Conservation (phyloP, 1,140 invertebrate genomes). For the Triops longicaudatus region DNA sequence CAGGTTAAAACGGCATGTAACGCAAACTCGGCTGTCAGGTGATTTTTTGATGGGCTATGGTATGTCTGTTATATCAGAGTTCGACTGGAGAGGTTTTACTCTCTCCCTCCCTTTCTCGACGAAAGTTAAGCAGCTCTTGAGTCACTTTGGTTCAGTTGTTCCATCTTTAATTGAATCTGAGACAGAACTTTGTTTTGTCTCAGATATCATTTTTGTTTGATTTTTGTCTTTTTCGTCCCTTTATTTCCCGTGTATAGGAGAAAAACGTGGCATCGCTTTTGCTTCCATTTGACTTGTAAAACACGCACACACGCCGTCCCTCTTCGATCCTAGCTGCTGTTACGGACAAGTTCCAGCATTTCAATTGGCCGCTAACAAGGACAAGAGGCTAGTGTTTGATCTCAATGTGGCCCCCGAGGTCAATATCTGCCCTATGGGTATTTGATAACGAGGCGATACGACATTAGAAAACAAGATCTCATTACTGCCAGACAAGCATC, state of each 20-base stretch:
- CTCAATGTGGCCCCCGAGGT: slow-evolving; percentile 9
- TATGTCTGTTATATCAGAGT: too few species aligned
- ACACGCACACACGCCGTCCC: background rate
- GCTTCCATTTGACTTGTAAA: slow-evolving; percentile 12
- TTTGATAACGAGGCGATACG: slow-evolving; percentile 14
- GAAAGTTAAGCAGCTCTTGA: too few species aligned
- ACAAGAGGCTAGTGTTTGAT: slow-evolving; percentile 1
- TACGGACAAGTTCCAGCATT: background rate
- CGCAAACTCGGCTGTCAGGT: too few species aligned
- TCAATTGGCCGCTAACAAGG: slow-evolving; percentile 14
- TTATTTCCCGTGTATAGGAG: background rate
- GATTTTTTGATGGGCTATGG: too few species aligned
- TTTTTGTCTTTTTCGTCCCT: background rate
- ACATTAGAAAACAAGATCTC: slow-evolving; percentile 15
- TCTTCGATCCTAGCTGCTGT: background rate
- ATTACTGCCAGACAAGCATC: background rate
- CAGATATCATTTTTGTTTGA: background rate
- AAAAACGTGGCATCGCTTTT: background rate
- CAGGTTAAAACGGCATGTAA: too few species aligned
- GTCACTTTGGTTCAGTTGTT: too few species aligned
- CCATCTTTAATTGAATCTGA: too few species aligned
- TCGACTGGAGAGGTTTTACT: too few species aligned
- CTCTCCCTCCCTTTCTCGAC: too few species aligned
- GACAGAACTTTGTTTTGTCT: background rate
- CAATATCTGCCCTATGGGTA: background rate